Conservation (phyloP, 2,888 invertebrate genomes). For the Sturmia bella region DNA sequence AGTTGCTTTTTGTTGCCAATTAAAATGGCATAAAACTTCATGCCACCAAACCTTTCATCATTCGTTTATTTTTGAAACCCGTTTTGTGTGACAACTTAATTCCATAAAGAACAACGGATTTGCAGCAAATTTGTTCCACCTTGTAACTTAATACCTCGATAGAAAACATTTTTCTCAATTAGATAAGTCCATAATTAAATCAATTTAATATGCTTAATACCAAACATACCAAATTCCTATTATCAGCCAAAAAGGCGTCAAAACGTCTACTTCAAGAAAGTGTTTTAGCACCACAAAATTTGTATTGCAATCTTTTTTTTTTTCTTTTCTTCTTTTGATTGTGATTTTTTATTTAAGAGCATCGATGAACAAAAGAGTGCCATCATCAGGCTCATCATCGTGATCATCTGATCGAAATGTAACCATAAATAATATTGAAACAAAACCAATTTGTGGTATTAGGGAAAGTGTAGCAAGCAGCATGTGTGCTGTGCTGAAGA, state of each 20-base stretch:
- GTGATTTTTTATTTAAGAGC: constrained; percentile 12
- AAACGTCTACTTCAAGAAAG: constrained; percentile 71
- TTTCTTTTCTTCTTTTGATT: too few species aligned
- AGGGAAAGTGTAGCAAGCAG: constrained; percentile 62
- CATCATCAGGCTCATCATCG: constrained; percentile 46
- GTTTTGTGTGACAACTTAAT: constrained; percentile 13
- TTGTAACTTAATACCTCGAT: constrained; percentile 22
- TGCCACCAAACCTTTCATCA: not conserved
- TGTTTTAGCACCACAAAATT: constrained; percentile 20
- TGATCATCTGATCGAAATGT: constrained; percentile 56
- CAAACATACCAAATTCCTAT: constrained; percentile 34
- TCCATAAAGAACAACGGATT: not conserved
- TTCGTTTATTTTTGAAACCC: not conserved
- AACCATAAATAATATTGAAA: constrained; percentile 68
- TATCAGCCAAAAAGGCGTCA: constrained; percentile 72
- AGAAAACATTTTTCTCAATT: constrained; percentile 51
- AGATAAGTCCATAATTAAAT: constrained; percentile 75
- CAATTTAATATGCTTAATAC: constrained; percentile 77
- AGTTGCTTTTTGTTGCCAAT: too few species aligned
- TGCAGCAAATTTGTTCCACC: constrained; percentile 40
- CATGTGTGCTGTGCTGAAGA: constrained; percentile 40
- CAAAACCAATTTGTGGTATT: constrained; percentile 66
- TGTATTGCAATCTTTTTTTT: not conserved
- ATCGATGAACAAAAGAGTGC: constrained; percentile 41
- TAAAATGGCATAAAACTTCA: too few species aligned